Conservation (phyloP, 1,140 invertebrate genomes). For the Trissolcus basalis region DNA sequence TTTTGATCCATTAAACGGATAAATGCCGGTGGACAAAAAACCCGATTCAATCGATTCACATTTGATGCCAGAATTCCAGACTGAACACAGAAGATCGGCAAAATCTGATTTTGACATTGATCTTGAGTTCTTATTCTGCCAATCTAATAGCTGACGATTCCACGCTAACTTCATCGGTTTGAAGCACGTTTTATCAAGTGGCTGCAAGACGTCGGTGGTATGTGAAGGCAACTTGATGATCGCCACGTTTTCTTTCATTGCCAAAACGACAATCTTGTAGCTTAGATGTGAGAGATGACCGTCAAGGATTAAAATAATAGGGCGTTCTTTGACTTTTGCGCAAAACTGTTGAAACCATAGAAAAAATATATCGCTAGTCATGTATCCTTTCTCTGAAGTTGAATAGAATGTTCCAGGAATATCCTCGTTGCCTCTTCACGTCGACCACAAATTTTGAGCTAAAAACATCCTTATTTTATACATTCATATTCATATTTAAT, state of each 20-base stretch:
- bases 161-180: slow-evolving; percentile 58
- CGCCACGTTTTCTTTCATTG: slow-evolving; percentile 55
- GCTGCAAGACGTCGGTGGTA: slow-evolving; percentile 51
- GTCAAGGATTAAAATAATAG: slow-evolving; percentile 36
- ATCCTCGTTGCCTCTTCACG: too few species aligned
- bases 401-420: slow-evolving; percentile 62
- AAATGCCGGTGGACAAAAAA: slow-evolving; percentile 10
- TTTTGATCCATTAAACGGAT: slow-evolving; percentile 5
- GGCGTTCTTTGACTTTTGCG: slow-evolving; percentile 25
- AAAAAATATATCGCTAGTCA: slow-evolving; percentile 62
- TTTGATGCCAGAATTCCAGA: slow-evolving; percentile 18
- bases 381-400: slow-evolving; percentile 64
- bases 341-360: slow-evolving; percentile 53
- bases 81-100: slow-evolving; percentile 42
- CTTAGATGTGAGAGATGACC: slow-evolving; percentile 58
- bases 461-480: too few species aligned
- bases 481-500: too few species aligned
- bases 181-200: slow-evolving; percentile 59
- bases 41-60: slow-evolving; percentile 9
- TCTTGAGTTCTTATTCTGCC: slow-evolving; percentile 46
- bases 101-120: slow-evolving; percentile 51
- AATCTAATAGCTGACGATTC: slow-evolving; percentile 49
- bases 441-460: too few species aligned
- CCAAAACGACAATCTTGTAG: slow-evolving; percentile 24
- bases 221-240: slow-evolving; percentile 63